phyloP scores from a whole-genome alignment of 2,888 invertebrate species.

The Lucinisca nassula region DNA sequence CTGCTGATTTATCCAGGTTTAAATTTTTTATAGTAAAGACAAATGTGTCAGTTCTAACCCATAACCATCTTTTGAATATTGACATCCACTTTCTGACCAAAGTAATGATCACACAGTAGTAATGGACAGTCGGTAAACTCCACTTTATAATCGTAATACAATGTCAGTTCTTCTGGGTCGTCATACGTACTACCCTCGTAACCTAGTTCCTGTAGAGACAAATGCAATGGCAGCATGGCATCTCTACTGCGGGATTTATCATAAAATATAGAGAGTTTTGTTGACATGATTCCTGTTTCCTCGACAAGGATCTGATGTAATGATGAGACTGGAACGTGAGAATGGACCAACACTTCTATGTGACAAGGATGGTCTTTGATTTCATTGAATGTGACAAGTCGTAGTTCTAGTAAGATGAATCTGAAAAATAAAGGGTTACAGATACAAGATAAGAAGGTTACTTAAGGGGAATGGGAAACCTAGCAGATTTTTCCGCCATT shows the following conservation, averaged over 20 bases:
- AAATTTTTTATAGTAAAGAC: no score
- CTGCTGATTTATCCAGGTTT: no score
- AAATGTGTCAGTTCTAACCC: no score
- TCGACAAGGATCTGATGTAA: conserved; percentile 82
- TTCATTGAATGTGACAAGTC: conserved; percentile 84
- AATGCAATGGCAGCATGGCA: conserved; percentile 77
- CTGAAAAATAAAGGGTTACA: conserved; percentile 71
- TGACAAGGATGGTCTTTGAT: conserved; percentile 83
- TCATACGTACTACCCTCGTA: conserved; percentile 80
- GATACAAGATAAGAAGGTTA: no score
- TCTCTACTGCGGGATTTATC: conserved; percentile 81
- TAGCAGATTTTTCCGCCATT: no score
- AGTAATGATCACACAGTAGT: conserved; percentile 86
- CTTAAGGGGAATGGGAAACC: no score
- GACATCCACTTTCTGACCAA: conserved; percentile 77
- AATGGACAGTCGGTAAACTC: conserved; percentile 86
- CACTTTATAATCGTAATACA: conserved; percentile 86
- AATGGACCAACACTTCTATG: conserved; percentile 82
- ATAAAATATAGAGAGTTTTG: conserved; percentile 83
- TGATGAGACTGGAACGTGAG: conserved; percentile 81
- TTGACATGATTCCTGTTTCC: conserved; percentile 80
- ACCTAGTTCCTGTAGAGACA: conserved; percentile 83
- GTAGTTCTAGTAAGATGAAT: conserved; percentile 78
- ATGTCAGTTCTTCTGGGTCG: conserved; percentile 79
- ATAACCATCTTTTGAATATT: conserved; percentile 37